Percentiles rank a stretch among this genome's conserved stretches.
Conservation (phyloP, 1,140 invertebrate species). For the Apis laboriosa region DNA sequence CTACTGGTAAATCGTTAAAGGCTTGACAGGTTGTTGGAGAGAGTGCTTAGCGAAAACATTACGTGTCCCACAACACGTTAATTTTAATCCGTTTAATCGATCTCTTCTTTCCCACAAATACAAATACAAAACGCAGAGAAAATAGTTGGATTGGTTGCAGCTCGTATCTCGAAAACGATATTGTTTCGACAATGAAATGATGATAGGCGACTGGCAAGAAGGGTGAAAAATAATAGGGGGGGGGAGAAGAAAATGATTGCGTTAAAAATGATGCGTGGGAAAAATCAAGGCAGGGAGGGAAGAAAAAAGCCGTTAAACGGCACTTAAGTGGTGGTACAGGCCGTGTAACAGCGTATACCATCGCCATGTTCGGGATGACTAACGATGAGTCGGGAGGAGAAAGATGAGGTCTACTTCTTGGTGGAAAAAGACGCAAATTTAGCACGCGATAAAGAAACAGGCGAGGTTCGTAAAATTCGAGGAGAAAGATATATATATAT, state of each 20-base stretch:
- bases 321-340: slow-evolving; percentile 65
- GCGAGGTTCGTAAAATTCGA: slow-evolving; percentile 34
- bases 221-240: not conserved
- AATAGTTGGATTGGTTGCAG: too few relatives aligned
- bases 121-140: too few relatives aligned
- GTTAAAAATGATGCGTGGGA: slow-evolving; percentile 17
- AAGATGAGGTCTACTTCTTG: slow-evolving; percentile 16
- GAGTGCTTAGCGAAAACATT: slow-evolving; percentile 29
- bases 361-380: slow-evolving; percentile 32
- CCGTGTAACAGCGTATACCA: not conserved
- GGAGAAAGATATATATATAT: not conserved
- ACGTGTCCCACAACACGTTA: slow-evolving; percentile 6
- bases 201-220: too few relatives aligned
- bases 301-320: slow-evolving; percentile 67
- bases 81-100: slow-evolving; percentile 17
- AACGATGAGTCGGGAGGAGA: slow-evolving; percentile 29
- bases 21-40: not conserved
- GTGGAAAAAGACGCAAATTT: slow-evolving; percentile 7
- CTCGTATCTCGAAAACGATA: too few relatives aligned
- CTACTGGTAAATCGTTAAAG: slow-evolving; percentile 15
- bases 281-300: slow-evolving; percentile 14
- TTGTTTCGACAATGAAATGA: too few relatives aligned
- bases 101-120: not conserved
- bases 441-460: not conserved
- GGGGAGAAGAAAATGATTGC: not conserved